Conservation (phyloP, 2,113 vertebrate species). For the Aleadryas rufinucha region DNA sequence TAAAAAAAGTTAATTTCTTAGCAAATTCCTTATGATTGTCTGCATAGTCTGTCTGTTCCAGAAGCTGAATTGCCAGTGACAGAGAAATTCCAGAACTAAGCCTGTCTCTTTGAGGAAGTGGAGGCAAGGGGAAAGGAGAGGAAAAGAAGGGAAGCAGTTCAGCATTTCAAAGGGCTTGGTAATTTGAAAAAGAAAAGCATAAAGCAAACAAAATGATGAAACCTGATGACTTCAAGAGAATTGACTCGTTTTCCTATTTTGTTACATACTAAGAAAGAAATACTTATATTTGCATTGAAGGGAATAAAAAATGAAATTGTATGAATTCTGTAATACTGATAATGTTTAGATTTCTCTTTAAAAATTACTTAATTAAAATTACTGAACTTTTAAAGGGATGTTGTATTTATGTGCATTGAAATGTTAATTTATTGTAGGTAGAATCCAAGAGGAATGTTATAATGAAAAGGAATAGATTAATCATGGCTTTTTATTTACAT, state of each 20-base stretch:
- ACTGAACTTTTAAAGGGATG: background rate
- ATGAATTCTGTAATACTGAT: background rate
- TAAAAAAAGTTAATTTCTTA: background rate
- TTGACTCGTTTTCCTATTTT: background rate
- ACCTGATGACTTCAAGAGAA: background rate
- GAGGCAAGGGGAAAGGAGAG: background rate
- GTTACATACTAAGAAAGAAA: background rate
- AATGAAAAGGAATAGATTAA: background rate
- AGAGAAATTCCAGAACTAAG: background rate
- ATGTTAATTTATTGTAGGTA: background rate
- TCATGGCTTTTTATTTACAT: fast-evolving
- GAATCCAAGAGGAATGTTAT: background rate
- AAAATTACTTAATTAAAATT: background rate
- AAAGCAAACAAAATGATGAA: background rate
- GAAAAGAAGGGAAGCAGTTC: background rate
- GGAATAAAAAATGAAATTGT: background rate
- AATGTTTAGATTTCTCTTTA: background rate
- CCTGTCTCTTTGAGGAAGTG: background rate
- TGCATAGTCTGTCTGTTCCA: background rate
- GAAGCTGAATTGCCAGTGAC: background rate
- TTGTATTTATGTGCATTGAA: background rate
- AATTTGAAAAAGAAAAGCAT: background rate
- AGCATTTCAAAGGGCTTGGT: background rate
- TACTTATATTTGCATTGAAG: background rate
- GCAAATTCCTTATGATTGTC: background rate